Percentiles rank a stretch among this genome's conserved stretches.
phyloP scores from a whole-genome alignment of 2,888 invertebrate species.

The Oscheius sp. region DNA sequence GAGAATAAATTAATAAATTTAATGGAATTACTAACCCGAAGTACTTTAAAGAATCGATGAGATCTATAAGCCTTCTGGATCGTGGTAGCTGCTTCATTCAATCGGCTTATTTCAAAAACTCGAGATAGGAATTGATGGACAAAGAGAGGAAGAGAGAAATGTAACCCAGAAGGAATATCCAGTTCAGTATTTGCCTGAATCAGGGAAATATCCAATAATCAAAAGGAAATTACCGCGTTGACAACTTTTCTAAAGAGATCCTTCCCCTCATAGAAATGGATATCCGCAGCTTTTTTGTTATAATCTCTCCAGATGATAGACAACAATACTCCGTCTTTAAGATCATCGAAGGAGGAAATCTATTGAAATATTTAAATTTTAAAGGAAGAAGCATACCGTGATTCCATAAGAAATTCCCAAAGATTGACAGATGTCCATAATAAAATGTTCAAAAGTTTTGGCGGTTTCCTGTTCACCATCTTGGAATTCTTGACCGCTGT shows the following conservation, averaged over 20 bases:
- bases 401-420: constrained; percentile 9
- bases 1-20: too few species aligned
- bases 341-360: constrained; percentile 20
- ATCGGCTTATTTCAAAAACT: constrained; percentile 9
- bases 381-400: neutral
- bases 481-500: neutral
- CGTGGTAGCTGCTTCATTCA: constrained; percentile 17
- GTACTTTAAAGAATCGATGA: neutral
- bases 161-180: constrained; percentile 29
- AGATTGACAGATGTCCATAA: constrained; percentile 21
- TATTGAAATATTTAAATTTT: neutral
- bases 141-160: constrained; percentile 21
- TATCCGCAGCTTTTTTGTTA: constrained; percentile 22
- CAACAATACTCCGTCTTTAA: constrained; percentile 21
- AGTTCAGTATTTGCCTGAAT: constrained; percentile 29
- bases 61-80: constrained; percentile 27
- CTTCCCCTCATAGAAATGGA: constrained; percentile 29
- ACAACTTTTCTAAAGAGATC: constrained; percentile 30
- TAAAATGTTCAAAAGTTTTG: neutral
- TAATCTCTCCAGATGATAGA: constrained; percentile 24
- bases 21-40: too few species aligned
- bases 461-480: too few species aligned
- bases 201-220: too few species aligned
- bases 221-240: constrained; percentile 18
- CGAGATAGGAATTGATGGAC: constrained; percentile 28